These are phyloP conservation scores for Drosophila buzzatii DNA, from an alignment of 2,888 invertebrate genomes.

Conservation along the genomic window DNA sequence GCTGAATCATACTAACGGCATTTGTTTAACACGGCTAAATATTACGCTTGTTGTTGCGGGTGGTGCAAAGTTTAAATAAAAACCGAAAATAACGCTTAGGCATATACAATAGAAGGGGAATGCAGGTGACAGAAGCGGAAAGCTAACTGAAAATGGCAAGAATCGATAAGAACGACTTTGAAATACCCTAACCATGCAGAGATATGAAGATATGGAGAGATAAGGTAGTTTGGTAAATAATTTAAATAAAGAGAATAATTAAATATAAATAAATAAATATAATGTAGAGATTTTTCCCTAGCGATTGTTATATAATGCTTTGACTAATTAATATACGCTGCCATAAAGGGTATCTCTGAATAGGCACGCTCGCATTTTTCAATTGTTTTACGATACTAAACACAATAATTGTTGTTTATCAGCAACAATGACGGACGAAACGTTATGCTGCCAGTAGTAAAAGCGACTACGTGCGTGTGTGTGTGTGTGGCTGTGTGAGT, in stretches of 20 bases:
- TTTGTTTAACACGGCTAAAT: slow-evolving; percentile 50
- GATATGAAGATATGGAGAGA: background rate
- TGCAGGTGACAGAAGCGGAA: slow-evolving; percentile 4
- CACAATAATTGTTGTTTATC: slow-evolving; percentile 61
- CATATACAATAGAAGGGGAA: background rate
- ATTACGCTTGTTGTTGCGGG: slow-evolving; percentile 42
- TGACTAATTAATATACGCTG: background rate
- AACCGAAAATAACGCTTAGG: slow-evolving; percentile 20
- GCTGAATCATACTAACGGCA: slow-evolving; percentile 67
- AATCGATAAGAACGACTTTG: background rate
- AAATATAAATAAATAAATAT: background rate
- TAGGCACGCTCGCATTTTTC: slow-evolving; percentile 55
- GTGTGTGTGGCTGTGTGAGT: slow-evolving; percentile 1
- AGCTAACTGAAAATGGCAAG: background rate
- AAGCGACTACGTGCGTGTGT: slow-evolving; percentile 14
- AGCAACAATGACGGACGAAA: slow-evolving; percentile 59
- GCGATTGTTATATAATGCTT: background rate
- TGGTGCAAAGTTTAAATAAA: slow-evolving; percentile 65
- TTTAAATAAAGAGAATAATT: background rate
- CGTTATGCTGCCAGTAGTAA: slow-evolving; percentile 26
- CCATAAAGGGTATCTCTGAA: slow-evolving; percentile 4
- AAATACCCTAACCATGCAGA: background rate
- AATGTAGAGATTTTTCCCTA: too few relatives aligned
- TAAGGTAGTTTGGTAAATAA: background rate
- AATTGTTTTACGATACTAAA: slow-evolving; percentile 60